Evolutionary conservation across 2,888 invertebrate genomes (phyloP), one percentile per base, ranked within the genome.

Genomic region (Leuctra nigra): DNA sequence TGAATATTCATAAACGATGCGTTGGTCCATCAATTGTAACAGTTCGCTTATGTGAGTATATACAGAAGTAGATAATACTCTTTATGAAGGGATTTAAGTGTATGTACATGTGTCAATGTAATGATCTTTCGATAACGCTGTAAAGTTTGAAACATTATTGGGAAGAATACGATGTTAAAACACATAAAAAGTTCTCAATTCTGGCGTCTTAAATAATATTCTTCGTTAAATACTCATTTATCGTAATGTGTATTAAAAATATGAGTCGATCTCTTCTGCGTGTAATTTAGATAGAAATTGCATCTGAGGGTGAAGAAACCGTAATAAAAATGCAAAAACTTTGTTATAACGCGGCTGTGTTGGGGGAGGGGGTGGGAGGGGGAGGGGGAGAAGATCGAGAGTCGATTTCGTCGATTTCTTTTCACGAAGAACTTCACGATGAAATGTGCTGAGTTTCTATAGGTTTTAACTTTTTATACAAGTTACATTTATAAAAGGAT

Each of bases 261-360:
- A 50, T 50, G 33, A 50, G 50, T 50, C 18, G 50, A 16, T 35
- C 36, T 35, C 36, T 33, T 50, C 11, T 44, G 35, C 50, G 18
- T 35, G 50, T 35, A 33, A 50, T 50, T 50, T 50, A 50, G 50
- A 50, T 50, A 50, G 50, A 50, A 50, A 50, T 50, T 50, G 50
- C 36, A 50, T 50, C 35, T 20, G 35, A 13, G 50, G 35, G 50
- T 6, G 6, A 7, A 11, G 29, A 55, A 60, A 55, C 24, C 52
- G 57, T 55, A 55, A 57, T 60, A 60, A 60, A 59, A 57, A 60
- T 60, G 53, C 47, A 54, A 56, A 50, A 50, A 50, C n/a, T 20
- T 6, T 44, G 44, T 20, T n/a, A 23, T n/a, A 22, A n/a, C n/a
- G 44, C 23, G 16, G 23, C 36, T 14, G 39, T 36, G 33, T 20